These are phyloP conservation scores for Aphelinus certus DNA, from an alignment of 1,140 invertebrate genomes.

Conservation along the genomic window DNA sequence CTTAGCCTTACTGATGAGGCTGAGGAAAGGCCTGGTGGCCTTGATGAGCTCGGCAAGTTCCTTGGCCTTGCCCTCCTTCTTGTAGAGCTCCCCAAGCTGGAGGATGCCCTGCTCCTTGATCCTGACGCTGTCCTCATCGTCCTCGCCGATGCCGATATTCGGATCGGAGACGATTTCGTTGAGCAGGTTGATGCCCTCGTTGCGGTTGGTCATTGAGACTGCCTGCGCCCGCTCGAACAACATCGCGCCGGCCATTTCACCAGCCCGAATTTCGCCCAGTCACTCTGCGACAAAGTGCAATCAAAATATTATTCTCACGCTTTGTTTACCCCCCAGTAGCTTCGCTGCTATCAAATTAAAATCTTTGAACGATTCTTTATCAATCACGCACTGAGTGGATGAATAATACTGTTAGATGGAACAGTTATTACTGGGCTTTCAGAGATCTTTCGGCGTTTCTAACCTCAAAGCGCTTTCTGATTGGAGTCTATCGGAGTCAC, in stretches of 20 bases:
- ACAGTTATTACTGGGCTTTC: too few relatives aligned
- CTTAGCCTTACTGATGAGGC: constrained; percentile 96
- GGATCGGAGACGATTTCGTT: constrained; percentile 78
- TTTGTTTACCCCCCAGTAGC: too few relatives aligned
- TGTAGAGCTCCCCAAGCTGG: constrained; percentile 88
- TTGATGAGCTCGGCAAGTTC: constrained; percentile 94
- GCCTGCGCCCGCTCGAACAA: constrained; percentile 83
- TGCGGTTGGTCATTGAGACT: constrained; percentile 74
- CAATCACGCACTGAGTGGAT: too few relatives aligned
- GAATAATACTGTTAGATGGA: too few relatives aligned
- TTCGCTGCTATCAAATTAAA: too few relatives aligned
- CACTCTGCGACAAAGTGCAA: constrained; percentile 16
- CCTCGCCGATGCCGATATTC: constrained; percentile 71
- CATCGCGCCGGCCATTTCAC: constrained; percentile 83
- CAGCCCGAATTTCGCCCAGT: constrained; percentile 32
- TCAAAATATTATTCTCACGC: too few relatives aligned
- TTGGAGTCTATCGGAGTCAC: too few relatives aligned
- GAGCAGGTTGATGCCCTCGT: constrained; percentile 75
- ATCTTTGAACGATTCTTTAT: too few relatives aligned
- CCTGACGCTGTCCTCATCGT: constrained; percentile 87
- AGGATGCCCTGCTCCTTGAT: constrained; percentile 91
- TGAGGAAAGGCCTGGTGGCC: constrained; percentile 92
- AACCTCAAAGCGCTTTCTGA: too few relatives aligned
- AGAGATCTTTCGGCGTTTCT: too few relatives aligned
- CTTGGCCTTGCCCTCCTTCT: constrained; percentile 92